Conservation (phyloP, 2,888 invertebrate genomes). For the Metalampra italica region DNA sequence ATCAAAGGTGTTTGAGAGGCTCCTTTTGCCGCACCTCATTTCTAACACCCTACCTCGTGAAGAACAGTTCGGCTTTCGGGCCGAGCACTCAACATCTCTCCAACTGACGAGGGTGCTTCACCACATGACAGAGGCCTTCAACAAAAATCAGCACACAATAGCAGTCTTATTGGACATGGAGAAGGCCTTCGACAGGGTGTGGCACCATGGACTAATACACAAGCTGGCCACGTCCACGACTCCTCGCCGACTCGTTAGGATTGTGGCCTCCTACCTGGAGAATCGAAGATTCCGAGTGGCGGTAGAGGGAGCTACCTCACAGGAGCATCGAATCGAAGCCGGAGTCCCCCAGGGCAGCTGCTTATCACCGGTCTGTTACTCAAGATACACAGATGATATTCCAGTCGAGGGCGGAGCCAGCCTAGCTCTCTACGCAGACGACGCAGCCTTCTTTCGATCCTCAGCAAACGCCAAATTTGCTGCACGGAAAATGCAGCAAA, state of each 20-base stretch:
- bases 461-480: background rate
- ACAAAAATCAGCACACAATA: constrained; percentile 2
- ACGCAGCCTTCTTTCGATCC: constrained; percentile 4
- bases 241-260: constrained; percentile 7
- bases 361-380: constrained; percentile 17
- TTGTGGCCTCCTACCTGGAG: constrained; percentile 19
- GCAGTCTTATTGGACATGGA: constrained; percentile 21
- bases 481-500: background rate
- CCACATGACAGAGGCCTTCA: background rate
- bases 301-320: constrained; percentile 10
- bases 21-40: background rate
- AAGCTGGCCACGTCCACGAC: constrained; percentile 16
- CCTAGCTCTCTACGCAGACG: constrained; percentile 20
- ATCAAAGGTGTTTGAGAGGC: constrained; percentile 5
- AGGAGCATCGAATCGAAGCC: constrained; percentile 10
- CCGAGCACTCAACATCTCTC: constrained; percentile 22
- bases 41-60: constrained; percentile 5
- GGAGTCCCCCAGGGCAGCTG: constrained; percentile 20
- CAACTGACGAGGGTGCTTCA: constrained; percentile 28
- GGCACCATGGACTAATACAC: constrained; percentile 28
- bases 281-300: constrained; percentile 13
- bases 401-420: constrained; percentile 4
- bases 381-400: constrained; percentile 19
- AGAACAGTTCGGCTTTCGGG: constrained; percentile 22
- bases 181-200: constrained; percentile 31